These are phyloP conservation scores for Brachypterus glaber DNA, from an alignment of 2,888 invertebrate species.

Conservation along the genomic window DNA sequence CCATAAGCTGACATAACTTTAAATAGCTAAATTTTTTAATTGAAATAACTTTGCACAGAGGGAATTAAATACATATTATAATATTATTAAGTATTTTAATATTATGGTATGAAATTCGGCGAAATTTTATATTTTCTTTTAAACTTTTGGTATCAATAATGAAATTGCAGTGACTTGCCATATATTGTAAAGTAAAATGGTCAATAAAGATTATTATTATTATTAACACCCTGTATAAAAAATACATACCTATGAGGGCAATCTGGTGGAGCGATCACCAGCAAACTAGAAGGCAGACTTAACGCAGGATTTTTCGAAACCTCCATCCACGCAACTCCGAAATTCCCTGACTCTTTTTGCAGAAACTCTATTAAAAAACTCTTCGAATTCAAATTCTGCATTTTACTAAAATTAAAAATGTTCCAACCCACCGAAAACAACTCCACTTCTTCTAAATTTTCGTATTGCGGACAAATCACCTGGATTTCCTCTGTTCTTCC, in stretches of 20 bases:
- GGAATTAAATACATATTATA: no score
- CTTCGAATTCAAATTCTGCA: constrained; percentile 42
- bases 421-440: constrained; percentile 58
- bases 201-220: no score
- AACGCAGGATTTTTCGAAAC: constrained; percentile 57
- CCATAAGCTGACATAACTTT: no score
- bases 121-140: no score
- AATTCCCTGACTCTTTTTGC: constrained; percentile 62
- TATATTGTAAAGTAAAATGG: no score
- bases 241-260: constrained; percentile 57
- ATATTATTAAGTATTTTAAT: no score
- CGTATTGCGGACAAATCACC: constrained; percentile 56
- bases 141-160: no score
- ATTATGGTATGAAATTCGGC: no score
- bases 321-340: constrained; percentile 70
- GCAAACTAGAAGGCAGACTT: constrained; percentile 41
- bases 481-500: constrained; percentile 51
- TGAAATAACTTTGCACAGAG: no score
- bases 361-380: constrained; percentile 69
- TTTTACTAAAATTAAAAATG: constrained; percentile 41
- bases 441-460: constrained; percentile 43
- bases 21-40: no score
- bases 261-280: constrained; percentile 52
- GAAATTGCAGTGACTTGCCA: no score
- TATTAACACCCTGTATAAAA: neutral